Conservation (phyloP, 2,797 vertebrate genomes). For the Sebastiscus tertius region DNA sequence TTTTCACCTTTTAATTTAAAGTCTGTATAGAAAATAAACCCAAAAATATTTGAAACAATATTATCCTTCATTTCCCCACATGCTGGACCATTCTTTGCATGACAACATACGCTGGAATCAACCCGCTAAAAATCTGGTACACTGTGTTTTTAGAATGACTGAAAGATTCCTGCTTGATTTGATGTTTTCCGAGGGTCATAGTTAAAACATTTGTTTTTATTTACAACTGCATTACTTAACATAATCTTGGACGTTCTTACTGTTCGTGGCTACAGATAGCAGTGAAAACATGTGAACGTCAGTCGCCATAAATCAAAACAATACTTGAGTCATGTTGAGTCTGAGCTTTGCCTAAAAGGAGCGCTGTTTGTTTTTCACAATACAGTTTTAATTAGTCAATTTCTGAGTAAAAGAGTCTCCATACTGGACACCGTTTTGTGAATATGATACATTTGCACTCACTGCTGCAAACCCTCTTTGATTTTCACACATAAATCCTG, state of each 20-base stretch:
- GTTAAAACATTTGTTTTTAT: background rate
- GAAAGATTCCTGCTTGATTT: background rate
- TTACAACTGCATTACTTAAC: background rate
- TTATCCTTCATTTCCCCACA: background rate
- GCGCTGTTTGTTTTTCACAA: background rate
- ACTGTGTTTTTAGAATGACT: background rate
- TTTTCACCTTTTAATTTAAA: background rate
- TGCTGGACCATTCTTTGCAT: background rate
- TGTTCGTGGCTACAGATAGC: background rate
- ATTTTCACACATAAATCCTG: background rate
- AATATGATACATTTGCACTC: background rate
- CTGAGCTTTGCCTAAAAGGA: background rate
- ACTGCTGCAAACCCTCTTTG: background rate
- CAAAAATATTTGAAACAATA: background rate
- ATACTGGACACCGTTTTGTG: background rate
- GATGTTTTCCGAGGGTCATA: background rate
- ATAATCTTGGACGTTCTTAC: background rate
- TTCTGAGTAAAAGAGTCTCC: background rate
- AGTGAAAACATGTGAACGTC: background rate
- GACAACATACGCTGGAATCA: background rate
- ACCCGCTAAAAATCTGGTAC: background rate
- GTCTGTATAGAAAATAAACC: background rate
- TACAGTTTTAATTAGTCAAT: background rate
- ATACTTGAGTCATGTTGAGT: background rate
- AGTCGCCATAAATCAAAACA: background rate